Base-by-base conservation (phyloP, 1,140 invertebrate genomes). In the Brachionus sp. region DNA sequence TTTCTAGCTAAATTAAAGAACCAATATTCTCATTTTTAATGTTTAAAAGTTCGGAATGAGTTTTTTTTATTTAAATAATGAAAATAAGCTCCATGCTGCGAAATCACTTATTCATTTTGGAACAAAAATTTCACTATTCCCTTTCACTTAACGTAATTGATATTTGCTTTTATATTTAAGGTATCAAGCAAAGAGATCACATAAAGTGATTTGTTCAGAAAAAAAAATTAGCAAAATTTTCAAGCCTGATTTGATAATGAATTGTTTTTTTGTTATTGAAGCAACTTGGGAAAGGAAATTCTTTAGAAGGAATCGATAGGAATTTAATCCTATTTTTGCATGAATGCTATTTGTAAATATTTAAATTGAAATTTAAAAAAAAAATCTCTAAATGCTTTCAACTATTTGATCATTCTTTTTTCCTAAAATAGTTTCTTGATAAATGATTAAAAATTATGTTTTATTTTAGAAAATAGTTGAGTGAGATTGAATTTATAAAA, bases 31-130 rank as follows among this genome's bases (percentile, higher is more conserved):
- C 33, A 29, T 16, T 42, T 68, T 70, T 70, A 42, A 42, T 70
- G 66, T 39, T 70, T 70, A 70, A 70, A 70, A 70, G 66, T 70
- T 70, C 66, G 66, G 66, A 70, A 70, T 70, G 66, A 70, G 66
- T 39, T 70, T 70, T 39, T 68, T 6, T 7, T 16, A 6, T 16
- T 68, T 9, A 39, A 70, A 70, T 19, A 70, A 70, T 70, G 7
- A 39, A 70, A 70, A 70, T 39, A 39, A 19, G 29, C 37, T 39
- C 37, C 66, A 70, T 70, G 66, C 66, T 70, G 66, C 33, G 66
- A 70, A 70, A 70, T 70, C 66, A 39, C 16, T 70, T 37, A 70
- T 70, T 70, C 66, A 37, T 70, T 37, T 70, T 70, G 3, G 6
- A 64, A 25, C 23, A 25, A 29, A 29, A 39, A 70, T 39, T 39